Evolutionary conservation across 2,888 invertebrate genomes (phyloP), one percentile per base, ranked within the genome.

Genomic region (Agelastica alni): DNA sequence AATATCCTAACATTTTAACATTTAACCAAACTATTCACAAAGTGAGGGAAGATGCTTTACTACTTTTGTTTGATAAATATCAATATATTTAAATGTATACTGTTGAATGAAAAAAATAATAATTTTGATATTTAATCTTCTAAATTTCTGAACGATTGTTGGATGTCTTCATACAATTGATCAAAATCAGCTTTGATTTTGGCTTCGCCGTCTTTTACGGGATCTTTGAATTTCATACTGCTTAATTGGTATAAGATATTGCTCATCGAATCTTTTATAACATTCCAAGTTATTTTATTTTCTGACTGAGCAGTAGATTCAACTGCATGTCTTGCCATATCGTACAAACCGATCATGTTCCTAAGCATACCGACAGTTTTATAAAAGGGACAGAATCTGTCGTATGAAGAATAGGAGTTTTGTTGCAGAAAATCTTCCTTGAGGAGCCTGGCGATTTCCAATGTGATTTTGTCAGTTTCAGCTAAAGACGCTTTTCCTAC

Each of bases 401-500:
- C 95, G 80, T 95, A 95, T 1, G 92, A 81, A 2, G 94, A 93
- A 78, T 95, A 92, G 79, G 97, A 96, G 85, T 99, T 99, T 80
- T 99, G 99, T 79, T 99, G 99, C 74, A 99, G 80, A 85, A 98
- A 99, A 82, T 99, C 99, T 77, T 99, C 99, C 77, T 99, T 98
- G 60, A 99, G 84, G 67, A 99, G 81, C 79, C 96, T 96, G 69
- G 98, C 97, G 37, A 99, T 95, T 81, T 99, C 99, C 56, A 99
- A 84, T 0, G 98, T 99, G 78, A 99, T 97, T 81, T 99, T 99
- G 80, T 99, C 99, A 18, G 94, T 90, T 81, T 99, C 99, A 4
- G 99, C 98, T 60, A 99, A 83, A 0, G 97, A 97, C 18, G 96
- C 96, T 81, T 99, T 99, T 75, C 99, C 99, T 64, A 99, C 99